These are phyloP conservation scores for Emydoidea blandingii DNA, from an alignment of 2,797 vertebrate genomes.

Conservation along the genomic window DNA sequence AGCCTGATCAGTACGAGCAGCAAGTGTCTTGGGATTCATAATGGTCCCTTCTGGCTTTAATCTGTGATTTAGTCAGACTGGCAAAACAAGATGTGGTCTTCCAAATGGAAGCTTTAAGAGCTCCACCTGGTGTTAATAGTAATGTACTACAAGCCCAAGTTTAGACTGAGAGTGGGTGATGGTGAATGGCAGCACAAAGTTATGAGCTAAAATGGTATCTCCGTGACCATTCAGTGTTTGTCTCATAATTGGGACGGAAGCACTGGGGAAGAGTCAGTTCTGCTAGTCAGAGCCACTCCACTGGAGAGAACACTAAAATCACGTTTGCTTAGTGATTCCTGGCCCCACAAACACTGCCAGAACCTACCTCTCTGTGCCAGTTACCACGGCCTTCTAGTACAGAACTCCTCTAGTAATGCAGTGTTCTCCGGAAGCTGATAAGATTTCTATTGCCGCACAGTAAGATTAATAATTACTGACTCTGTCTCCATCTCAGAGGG, in stretches of 20 bases:
- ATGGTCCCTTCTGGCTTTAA: not conserved
- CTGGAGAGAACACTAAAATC: not conserved
- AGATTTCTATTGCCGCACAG: too few species aligned
- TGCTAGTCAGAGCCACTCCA: not conserved
- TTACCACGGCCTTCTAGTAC: too few species aligned
- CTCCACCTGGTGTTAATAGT: slow-evolving; percentile 8
- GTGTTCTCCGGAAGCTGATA: too few species aligned
- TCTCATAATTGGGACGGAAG: not conserved
- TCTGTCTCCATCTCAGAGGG: too few species aligned
- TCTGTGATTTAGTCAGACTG: not conserved
- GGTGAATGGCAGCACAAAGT: not conserved
- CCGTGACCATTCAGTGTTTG: not conserved
- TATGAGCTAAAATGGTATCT: not conserved
- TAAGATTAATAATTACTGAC: too few species aligned
- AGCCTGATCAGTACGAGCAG: not conserved
- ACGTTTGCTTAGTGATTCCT: too few species aligned
- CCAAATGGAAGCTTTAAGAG: not conserved
- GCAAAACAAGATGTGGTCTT: not conserved
- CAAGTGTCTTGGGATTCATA: not conserved
- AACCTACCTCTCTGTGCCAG: too few species aligned
- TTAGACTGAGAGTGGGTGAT: not conserved
- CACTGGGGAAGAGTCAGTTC: not conserved
- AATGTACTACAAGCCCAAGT: not conserved
- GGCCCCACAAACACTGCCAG: too few species aligned
- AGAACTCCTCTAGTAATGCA: too few species aligned